Conservation (phyloP, 2,113 vertebrate genomes). For the Pelmatolapia mariae region DNA sequence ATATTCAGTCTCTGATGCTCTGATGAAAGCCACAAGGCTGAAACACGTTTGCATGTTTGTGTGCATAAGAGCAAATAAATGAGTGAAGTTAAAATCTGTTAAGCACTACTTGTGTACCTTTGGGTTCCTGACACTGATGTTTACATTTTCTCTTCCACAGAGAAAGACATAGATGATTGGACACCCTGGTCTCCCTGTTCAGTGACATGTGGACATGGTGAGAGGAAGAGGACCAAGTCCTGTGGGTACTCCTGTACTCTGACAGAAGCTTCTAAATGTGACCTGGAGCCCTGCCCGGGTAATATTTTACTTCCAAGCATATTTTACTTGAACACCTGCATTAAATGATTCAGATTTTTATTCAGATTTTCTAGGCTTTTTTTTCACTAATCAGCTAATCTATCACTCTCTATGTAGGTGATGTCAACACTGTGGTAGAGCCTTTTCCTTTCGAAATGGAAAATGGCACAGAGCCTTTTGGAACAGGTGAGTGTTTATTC, state of each 20-base stretch:
- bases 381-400: background rate
- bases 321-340: background rate
- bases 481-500: constrained; percentile 76
- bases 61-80: background rate
- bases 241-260: constrained; percentile 85
- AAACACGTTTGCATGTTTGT: background rate
- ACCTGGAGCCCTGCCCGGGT: constrained; percentile 80
- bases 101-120: background rate
- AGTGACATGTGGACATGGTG: constrained; percentile 78
- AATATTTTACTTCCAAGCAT: constrained; percentile 1
- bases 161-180: constrained; percentile 85
- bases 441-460: constrained; percentile 73
- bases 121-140: background rate
- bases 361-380: background rate
- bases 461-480: constrained; percentile 78
- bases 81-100: background rate
- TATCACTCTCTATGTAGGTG: constrained; percentile 42
- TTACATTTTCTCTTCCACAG: constrained; percentile 31
- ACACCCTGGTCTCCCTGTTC: constrained; percentile 87
- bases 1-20: background rate
- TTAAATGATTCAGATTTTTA: background rate
- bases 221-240: constrained; percentile 81
- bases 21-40: background rate
- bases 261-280: constrained; percentile 79
- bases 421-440: constrained; percentile 63